Evolutionary conservation across 2,113 vertebrate species (phyloP), one percentile per base, ranked within the genome.

Genomic region (Tetraodon nigroviridis): DNA sequence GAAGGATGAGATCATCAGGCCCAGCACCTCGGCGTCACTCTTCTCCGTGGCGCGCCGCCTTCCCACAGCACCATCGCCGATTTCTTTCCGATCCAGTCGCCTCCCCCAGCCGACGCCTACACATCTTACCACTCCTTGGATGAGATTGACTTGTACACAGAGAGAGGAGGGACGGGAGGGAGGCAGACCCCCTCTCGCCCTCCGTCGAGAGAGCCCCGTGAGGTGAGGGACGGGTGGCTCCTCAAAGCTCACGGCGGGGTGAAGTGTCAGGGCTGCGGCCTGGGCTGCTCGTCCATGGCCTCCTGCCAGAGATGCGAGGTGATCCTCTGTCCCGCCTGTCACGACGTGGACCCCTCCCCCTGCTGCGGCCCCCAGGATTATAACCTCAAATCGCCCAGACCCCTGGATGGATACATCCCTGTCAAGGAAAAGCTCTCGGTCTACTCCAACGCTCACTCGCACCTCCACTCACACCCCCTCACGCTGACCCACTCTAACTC

Each of bases 71-170:
- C 93, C 14, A 87, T 91, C 0, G 92, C 93, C 0, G 93, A 95
- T 40, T 94, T 93, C 71, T 89, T 92, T 53, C 89, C 93, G 3
- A 45, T 90, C n/a, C 90, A 94, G 61, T 92, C 88, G 47, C 93
- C 87, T 66, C 92, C 88, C 0, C 84, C 81, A 0, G 58, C 78
- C 1, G 89, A 91, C 59, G 73, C 93, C 48, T 91, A 92, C 71
- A 86, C 93, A 24, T 87, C 93, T 46, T 88, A 93, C 83, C 90
- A 94, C n/a, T 85, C 93, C 51, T 90, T 96, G 86, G 97, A 97
- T 32, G 95, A 97, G 47, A 90, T 97, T 47, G 97, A 99, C 85
- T 89, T 99, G 27, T 98, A 98, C 78, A 97, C 97, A 0, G 97
- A 98, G 61, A 85, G 92, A 0, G 97, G 96, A 1, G 81, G 83